A percentile compares a stretch with the other conserved stretches of the same genome.
phyloP scores from a whole-genome alignment of 1,140 invertebrate genomes.

The Helicorthomorpha holstii region DNA sequence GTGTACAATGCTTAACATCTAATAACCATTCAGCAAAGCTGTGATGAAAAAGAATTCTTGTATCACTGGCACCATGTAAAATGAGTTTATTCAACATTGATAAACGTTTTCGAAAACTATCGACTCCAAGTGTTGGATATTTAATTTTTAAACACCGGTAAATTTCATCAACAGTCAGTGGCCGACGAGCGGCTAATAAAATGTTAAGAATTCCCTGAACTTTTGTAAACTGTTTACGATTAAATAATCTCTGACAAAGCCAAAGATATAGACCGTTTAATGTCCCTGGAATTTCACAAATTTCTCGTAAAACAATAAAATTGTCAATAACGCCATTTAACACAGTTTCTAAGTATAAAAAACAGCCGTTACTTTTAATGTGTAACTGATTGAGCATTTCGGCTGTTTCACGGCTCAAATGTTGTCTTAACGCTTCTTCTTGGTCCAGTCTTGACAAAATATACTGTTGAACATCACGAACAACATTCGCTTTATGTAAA shows the following conservation, averaged over 20 bases:
- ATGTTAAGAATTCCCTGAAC: constrained; percentile 59
- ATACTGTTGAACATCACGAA: constrained; percentile 83
- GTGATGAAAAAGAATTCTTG: constrained; percentile 64
- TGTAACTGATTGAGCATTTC: constrained; percentile 88
- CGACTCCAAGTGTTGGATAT: constrained; percentile 54
- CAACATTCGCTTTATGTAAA: constrained; percentile 60
- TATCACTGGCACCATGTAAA: constrained; percentile 39
- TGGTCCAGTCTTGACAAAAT: constrained; percentile 76
- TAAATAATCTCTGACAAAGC: constrained; percentile 82
- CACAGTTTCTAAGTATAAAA: constrained; percentile 83
- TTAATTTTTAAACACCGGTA: constrained; percentile 65
- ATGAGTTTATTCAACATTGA: constrained; percentile 57
- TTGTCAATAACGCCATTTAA: constrained; percentile 81
- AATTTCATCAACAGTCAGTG: constrained; percentile 59
- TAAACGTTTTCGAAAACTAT: constrained; percentile 68
- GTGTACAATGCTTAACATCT: constrained; percentile 91
- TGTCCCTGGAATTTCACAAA: constrained; percentile 80
- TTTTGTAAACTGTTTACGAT: constrained; percentile 70
- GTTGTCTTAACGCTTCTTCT: constrained; percentile 57
- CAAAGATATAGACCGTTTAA: constrained; percentile 87
- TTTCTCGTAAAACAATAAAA: constrained; percentile 70
- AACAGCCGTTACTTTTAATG: constrained; percentile 92
- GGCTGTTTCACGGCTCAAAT: constrained; percentile 66
- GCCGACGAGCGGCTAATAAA: constrained; percentile 65
- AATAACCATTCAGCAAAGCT: constrained; percentile 87